Evolutionary conservation across 2,797 vertebrate genomes (phyloP), one percentile per base, ranked within the genome.

Genomic region (Hemibagrus guttatus): DNA sequence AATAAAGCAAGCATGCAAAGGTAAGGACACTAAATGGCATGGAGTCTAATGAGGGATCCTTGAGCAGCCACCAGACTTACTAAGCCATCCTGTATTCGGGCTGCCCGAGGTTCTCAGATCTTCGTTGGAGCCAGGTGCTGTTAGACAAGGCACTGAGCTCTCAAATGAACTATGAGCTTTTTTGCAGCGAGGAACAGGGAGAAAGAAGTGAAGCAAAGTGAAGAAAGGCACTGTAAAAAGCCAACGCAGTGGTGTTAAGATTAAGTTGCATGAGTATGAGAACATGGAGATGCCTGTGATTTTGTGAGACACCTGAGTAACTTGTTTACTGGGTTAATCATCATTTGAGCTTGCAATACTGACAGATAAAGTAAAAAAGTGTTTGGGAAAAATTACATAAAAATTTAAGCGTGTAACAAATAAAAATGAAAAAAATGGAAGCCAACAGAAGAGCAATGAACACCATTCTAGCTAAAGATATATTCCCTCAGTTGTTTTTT

Each of bases 61-160:
- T 64, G n/a, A 42, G 81, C 63, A 68, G 42, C 83, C 86, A 13
- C 80, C 4, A 61, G 88, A 98, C 98, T 99, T 98, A 98, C 98
- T 98, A 91, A 98, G 97, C 97, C 97, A 98, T 97, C 97, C 98
- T 97, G 97, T 94, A 95, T 97, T 98, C 94, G 96, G 94, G 93
- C 96, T 97, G 94, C 95, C 96, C 89, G 94, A 96, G 92, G 94
- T 95, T 92, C 94, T 94, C 91, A 97, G 93, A 90, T 97, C 96
- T 92, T 98, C 97, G 28, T 97, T 96, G 90, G 95, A 92, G 72
- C 96, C 96, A 94, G 93, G 96, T 88, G 96, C 95, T 88, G 97
- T 97, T 92, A 99, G 96, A 94, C 97, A 99, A 94, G 97, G 97
- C 96, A 98, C 94, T 61, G 98, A 98, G 94, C 93, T 98, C 94